Base-by-base conservation (phyloP, 2,797 vertebrate species). In the Ctenopoma kingsleyae region DNA sequence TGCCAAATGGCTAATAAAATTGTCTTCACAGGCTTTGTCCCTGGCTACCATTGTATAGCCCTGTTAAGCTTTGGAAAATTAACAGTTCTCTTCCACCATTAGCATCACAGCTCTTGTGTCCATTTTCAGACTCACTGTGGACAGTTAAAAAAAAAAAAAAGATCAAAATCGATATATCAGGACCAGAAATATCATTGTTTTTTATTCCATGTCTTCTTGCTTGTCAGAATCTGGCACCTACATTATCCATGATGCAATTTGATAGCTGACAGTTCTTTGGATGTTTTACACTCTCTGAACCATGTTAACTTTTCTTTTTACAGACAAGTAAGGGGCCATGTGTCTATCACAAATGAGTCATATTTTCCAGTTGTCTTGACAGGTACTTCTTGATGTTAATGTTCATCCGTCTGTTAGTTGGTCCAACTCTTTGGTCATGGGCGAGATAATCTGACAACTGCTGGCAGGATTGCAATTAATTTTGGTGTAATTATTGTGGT, bases 1-100 rank as follows among this genome's bases (percentile, higher is more conserved):
- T 62, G 67, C 69, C 75, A 84, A 70, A 71, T 57, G 60, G 69
- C 59, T 75, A 63, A 2, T 73, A 78, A 71, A 78, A 49, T 64
- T 70, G 67, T n/a, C 16, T 43, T 43, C 17, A n/a, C 16, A 43
- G 16, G 17, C 41, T 43, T 43, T 43, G 17, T 43, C 16, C 41
- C 6, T 17, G 41, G 41, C 41, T 17, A 17, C 41, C 17, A 43
- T 17, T 43, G 16, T 7, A n/a, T 15, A n/a, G 16, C 6, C 16
- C 3, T 43, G 5, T 17, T n/a, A 43, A 17, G 6, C 16, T 8
- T 17, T 1, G 16, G 16, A 8, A 43, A 43, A 43, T n/a, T 17
- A 43, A 43, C 17, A 17, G 41, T 17, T 40, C 12, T 38, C 36
- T 5, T 13, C 38, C 38, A 40, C 15, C 13, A 40, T 40, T 40